phyloP scores from a whole-genome alignment of 2,113 vertebrate species.

The Lathamus discolor region DNA sequence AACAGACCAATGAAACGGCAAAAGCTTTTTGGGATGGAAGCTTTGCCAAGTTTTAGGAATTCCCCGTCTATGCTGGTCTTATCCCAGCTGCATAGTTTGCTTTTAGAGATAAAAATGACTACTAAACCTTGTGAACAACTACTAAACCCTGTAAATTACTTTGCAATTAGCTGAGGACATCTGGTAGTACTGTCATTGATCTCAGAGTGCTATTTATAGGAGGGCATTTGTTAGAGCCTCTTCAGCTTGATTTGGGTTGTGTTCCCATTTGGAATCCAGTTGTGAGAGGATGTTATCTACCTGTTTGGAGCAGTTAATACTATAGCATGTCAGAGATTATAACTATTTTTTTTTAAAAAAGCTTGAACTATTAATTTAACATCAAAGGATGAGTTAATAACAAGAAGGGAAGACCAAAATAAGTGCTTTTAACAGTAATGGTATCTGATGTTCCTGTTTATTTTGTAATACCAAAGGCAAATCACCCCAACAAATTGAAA shows the following conservation, averaged over 20 bases:
- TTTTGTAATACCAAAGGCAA: constrained; percentile 4
- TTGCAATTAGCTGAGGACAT: not conserved
- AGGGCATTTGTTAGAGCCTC: not conserved
- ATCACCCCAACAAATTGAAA: constrained; percentile 2
- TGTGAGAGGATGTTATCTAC: not conserved
- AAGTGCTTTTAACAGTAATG: not conserved
- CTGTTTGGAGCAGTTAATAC: not conserved
- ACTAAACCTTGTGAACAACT: not conserved
- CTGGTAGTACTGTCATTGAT: not conserved
- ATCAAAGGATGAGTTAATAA: not conserved
- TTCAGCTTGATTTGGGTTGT: not conserved
- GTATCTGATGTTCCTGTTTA: not conserved
- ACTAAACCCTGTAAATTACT: not conserved
- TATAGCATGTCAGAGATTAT: not conserved
- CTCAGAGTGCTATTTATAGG: not conserved
- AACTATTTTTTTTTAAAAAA: not conserved
- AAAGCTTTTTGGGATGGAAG: not conserved
- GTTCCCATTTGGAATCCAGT: not conserved
- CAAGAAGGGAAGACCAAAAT: not conserved
- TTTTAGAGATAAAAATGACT: not conserved
- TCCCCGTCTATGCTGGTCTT: not conserved
- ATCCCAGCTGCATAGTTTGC: not conserved
- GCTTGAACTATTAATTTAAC: not conserved
- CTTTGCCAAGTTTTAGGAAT: not conserved
- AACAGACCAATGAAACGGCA: not conserved